These are phyloP conservation scores for Prostheceraeus crozeri DNA, from an alignment of 2,888 invertebrate species.

Conservation along the genomic window DNA sequence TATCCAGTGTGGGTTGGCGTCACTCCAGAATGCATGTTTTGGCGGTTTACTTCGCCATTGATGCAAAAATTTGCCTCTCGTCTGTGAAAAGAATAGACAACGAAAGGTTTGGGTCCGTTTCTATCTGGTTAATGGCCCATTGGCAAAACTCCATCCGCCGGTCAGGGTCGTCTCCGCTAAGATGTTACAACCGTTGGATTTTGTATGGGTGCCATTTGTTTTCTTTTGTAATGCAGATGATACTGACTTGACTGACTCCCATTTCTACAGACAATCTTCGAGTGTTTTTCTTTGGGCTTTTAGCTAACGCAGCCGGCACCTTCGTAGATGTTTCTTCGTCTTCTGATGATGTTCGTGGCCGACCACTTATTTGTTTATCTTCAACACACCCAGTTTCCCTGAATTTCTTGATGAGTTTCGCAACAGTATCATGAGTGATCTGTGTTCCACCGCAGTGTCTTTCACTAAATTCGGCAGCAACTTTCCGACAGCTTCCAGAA, in stretches of 20 bases:
- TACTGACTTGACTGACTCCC: neutral
- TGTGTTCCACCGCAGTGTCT: no score
- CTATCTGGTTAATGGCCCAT: neutral
- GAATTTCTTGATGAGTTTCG: no score
- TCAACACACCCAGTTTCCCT: no score
- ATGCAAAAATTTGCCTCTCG: conserved; percentile 15
- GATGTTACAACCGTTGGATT: conserved; percentile 3
- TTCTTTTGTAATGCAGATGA: conserved; percentile 2
- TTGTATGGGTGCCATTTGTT: conserved; percentile 17
- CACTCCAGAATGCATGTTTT: conserved; percentile 2
- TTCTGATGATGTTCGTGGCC: neutral
- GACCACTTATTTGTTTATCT: no score
- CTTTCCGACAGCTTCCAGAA: no score
- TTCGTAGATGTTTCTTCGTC: conserved; percentile 8
- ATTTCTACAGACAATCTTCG: neutral
- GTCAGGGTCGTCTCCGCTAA: conserved; percentile 1
- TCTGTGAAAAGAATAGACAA: neutral
- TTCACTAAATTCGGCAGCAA: no score
- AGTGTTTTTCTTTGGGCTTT: neutral
- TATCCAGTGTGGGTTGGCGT: neutral
- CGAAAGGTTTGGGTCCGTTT: neutral
- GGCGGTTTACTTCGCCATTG: conserved; percentile 14
- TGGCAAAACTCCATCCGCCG: neutral
- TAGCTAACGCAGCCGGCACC: neutral
- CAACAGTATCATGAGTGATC: no score